Base-by-base conservation (phyloP, 2,797 vertebrate species). In the Xenentodon cancila region DNA sequence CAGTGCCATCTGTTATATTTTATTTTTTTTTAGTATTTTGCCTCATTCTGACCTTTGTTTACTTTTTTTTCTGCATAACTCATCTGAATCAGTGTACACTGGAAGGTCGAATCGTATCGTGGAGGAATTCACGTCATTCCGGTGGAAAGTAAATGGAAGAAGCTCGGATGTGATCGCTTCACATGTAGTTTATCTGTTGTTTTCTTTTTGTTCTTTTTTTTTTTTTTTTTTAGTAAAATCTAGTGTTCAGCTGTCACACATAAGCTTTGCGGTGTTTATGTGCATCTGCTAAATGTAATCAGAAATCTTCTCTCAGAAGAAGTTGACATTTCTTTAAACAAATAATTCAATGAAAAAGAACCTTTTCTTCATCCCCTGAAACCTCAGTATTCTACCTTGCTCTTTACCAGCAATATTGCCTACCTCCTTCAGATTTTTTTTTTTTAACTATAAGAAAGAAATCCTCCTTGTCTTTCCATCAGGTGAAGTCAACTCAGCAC, bases 281-380 rank as follows among this genome's bases (percentile, higher is more conserved):
- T 77, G 65, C 60, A 9, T 73, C 63, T 80, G 72, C 45, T 57
- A 54, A 55, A 58, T 75, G 53, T 77, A 83, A 71, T 72, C 61
- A 68, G 59, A 67, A 68, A 74, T 77, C 80, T 25, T 19, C 45
- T 3, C 21, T 47, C 0, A 43, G 16, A 11, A 20, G 19, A 20
- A 20, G 17, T 15, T 15, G 4, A 40, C 46, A 21, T 40, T 3
- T 20, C 40, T 43, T 51, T 46, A 53, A 54, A 53, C 37, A 66
- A 46, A 62, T 61, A 68, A 71, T 34, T 51, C 43, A 7, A 16
- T 7, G 27, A 55, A 57, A 62, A 43, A 47, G 16, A 45, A n/a
- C 32, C 9, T 34, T 15, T 44, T 50, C 59, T 68, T 71, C 18
- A 68, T 77, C 68, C 48, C 40, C 69, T 45, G 69, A 55, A 70